These are phyloP conservation scores for Melanotaenia nigrans DNA, from an alignment of 2,797 vertebrate genomes.

Conservation along the genomic window DNA sequence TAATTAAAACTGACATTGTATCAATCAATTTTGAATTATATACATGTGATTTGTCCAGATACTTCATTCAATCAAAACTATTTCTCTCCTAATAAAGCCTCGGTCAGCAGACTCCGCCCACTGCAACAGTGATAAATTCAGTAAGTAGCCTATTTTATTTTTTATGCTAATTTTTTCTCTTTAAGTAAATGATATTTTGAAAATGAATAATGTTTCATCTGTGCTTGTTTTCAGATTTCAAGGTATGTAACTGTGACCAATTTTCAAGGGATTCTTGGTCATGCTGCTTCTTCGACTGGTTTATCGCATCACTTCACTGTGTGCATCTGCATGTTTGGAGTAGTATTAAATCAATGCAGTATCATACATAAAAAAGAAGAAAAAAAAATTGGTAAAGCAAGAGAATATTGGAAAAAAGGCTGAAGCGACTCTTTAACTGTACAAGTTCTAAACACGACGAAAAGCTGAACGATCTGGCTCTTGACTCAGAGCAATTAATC, in stretches of 20 bases:
- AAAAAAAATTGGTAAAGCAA: neutral
- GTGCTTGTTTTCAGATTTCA: constrained; percentile 57
- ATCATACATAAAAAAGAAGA: neutral
- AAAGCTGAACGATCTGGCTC: neutral
- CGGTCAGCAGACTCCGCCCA: constrained; percentile 89
- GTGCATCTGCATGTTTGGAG: constrained; percentile 32
- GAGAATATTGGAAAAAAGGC: neutral
- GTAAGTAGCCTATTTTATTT: constrained; percentile 69
- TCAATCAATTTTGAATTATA: neutral
- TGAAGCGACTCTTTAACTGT: constrained; percentile 10
- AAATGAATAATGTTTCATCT: neutral
- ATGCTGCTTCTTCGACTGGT: constrained; percentile 8
- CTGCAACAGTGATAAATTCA: constrained; percentile 84
- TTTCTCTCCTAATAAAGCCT: constrained; percentile 77
- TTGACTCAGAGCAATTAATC: neutral
- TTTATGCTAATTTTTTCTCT: neutral
- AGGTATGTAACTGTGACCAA: constrained; percentile 56
- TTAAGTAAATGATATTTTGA: neutral
- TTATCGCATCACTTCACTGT: constrained; percentile 7
- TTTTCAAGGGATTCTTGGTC: neutral
- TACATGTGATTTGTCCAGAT: neutral
- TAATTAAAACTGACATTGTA: neutral
- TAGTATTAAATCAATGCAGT: neutral
- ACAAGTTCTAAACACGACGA: neutral
- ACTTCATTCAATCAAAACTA: neutral